Percentiles rank a stretch among this genome's conserved stretches.
These are phyloP conservation scores for Limnephilus auricula DNA, from an alignment of 2,888 invertebrate species.

Conservation along the genomic window DNA sequence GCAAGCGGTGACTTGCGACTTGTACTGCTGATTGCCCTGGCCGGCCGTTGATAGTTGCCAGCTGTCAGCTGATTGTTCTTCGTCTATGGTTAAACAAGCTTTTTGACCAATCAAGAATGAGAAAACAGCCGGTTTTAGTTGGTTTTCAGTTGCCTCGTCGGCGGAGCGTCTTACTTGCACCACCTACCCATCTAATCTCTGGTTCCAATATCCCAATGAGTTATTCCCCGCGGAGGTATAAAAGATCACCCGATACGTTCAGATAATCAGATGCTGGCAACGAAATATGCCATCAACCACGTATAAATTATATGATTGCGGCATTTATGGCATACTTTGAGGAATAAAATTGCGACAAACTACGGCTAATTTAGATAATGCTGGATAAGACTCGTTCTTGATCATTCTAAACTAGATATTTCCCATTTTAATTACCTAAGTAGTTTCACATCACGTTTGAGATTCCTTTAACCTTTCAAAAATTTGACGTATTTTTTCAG, in stretches of 20 bases:
- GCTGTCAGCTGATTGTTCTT: no score
- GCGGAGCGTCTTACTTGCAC: not conserved
- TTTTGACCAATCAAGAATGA: no score
- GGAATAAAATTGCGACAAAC: constrained; percentile 23
- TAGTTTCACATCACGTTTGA: not conserved
- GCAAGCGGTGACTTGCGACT: no score
- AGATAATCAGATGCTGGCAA: constrained; percentile 53
- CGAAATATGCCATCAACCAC: constrained; percentile 50
- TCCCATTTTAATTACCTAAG: not conserved
- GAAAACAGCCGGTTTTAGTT: no score
- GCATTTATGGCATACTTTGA: constrained; percentile 44
- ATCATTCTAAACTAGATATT: not conserved
- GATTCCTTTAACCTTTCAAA: no score
- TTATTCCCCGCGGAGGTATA: constrained; percentile 59
- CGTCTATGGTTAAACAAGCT: no score
- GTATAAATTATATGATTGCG: constrained; percentile 58
- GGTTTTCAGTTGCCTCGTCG: no score
- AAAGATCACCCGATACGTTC: constrained; percentile 61
- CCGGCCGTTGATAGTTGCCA: no score
- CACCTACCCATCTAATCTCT: not conserved
- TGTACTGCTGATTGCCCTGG: no score
- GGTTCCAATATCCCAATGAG: constrained; percentile 27
- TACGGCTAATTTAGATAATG: not conserved
- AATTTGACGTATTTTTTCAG: no score
- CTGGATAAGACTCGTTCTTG: not conserved